phyloP scores from a whole-genome alignment of 2,113 vertebrate species.

The human (Homo sapiens) region DNA sequence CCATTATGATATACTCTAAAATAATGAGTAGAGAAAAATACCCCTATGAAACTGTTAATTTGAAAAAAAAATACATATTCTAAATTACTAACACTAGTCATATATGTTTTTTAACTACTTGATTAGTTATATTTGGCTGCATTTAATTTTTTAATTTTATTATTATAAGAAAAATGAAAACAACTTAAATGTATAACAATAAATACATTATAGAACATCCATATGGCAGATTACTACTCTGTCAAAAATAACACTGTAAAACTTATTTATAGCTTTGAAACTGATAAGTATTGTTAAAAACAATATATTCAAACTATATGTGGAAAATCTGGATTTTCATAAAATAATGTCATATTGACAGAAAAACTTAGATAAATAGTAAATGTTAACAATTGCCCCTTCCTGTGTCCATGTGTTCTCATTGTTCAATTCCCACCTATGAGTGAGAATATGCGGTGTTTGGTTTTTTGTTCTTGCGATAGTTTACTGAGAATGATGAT shows the following conservation, averaged over 20 bases:
- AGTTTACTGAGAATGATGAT: no score
- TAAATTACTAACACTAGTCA: neutral
- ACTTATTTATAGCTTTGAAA: neutral
- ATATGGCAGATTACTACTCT: neutral
- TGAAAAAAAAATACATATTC: constrained; percentile 27
- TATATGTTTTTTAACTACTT: neutral
- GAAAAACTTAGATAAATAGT: neutral
- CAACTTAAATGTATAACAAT: neutral
- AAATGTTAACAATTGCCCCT: neutral
- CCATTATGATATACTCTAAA: neutral
- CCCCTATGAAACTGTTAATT: neutral
- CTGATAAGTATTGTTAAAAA: neutral
- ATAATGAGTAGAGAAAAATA: neutral
- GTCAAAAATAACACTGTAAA: neutral
- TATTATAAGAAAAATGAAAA: constrained; percentile 24
- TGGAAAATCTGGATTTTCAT: constrained; percentile 31
- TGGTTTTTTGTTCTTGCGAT: no score
- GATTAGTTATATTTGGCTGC: neutral
- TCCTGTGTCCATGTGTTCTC: no score
- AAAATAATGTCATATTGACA: neutral
- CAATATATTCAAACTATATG: neutral
- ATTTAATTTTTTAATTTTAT: constrained; percentile 15
- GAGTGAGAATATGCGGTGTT: no score
- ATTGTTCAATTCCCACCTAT: no score
- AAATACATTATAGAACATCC: neutral